Percentiles rank a stretch among this genome's conserved stretches.
phyloP scores from a whole-genome alignment of 2,888 invertebrate genomes.

The Drosophila infuscata region DNA sequence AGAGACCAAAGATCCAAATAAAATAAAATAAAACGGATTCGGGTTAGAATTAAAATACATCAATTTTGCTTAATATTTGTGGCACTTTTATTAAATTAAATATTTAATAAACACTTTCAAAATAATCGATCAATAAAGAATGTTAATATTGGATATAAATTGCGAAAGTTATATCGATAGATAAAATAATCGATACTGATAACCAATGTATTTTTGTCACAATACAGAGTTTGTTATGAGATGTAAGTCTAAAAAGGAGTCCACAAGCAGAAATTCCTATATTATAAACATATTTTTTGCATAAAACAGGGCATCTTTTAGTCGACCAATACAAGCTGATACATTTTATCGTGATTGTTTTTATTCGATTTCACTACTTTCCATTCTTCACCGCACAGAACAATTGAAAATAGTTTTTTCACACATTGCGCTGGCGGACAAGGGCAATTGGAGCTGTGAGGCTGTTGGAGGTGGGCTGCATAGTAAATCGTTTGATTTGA shows the following conservation, averaged over 20 bases:
- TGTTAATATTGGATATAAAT: neutral
- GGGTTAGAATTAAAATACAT: neutral
- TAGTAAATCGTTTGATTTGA: constrained; percentile 84
- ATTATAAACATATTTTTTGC: neutral
- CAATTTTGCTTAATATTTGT: neutral
- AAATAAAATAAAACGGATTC: neutral
- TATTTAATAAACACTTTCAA: neutral
- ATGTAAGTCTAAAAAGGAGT: neutral
- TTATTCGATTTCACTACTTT: constrained; percentile 16
- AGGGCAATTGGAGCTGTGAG: constrained; percentile 86
- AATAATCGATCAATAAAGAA: neutral
- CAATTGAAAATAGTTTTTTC: constrained; percentile 86
- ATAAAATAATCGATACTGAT: neutral
- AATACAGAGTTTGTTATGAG: neutral
- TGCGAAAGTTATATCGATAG: neutral
- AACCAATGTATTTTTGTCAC: neutral
- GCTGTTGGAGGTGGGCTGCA: constrained; percentile 68
- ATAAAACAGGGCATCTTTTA: neutral
- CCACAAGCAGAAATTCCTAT: too few relatives aligned
- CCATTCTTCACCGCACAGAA: constrained; percentile 61
- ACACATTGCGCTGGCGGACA: constrained; percentile 85
- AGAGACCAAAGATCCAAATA: neutral
- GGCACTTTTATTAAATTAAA: neutral
- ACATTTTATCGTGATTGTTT: neutral
- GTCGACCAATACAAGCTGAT: neutral